Base-by-base conservation (phyloP, 2,888 invertebrate species). In the Drymonia ruficornis region DNA sequence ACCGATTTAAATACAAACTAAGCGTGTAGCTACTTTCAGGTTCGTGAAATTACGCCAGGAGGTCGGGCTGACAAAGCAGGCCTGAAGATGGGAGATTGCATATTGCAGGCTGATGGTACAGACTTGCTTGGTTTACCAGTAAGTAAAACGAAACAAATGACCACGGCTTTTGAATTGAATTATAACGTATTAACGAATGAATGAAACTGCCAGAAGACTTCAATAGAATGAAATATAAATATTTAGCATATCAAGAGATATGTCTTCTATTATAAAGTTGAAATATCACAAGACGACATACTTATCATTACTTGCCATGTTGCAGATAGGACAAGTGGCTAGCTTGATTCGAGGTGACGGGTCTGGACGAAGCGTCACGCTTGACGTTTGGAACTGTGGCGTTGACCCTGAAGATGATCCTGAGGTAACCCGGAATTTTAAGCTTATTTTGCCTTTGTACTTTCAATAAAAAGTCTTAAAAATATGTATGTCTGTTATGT, bases 61-160 rank as follows among this genome's bases (percentile, higher is more conserved):
- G 94, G 95, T 1, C 88, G 95, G 53, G 96, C 96, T 0, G 94
- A 94, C 53, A 57, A 77, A 0, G 94, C 95, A 0, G 96, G 96
- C 0, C 80, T 96, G 45, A 94, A 93, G 77, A 89, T 94, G 19
- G 96, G 96, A 0, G 96, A 96, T 80, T 96, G 96, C 75, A 78
- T 96, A 61, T 86, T 96, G 56, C 95, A 95, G 83, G 94, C 95
- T 29, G 94, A 95, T 71, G 93, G 93, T 0, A 87, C 83, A 13
- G 94, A 94, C 60, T 61, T 94, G 16, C 79, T 94, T 15, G 94
- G 94, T 1, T 62, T 93, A 47, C 91, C 93, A 61, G 93, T 94
- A 63, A 83, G 62, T 63, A 29, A 16, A 7, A 31, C 12, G 1
- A 31, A 2, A 31, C 1, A 11, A 31, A 31, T 11, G 11, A 7